phyloP scores from a whole-genome alignment of 2,113 vertebrate genomes.

The Bambusicola thoracicus region DNA sequence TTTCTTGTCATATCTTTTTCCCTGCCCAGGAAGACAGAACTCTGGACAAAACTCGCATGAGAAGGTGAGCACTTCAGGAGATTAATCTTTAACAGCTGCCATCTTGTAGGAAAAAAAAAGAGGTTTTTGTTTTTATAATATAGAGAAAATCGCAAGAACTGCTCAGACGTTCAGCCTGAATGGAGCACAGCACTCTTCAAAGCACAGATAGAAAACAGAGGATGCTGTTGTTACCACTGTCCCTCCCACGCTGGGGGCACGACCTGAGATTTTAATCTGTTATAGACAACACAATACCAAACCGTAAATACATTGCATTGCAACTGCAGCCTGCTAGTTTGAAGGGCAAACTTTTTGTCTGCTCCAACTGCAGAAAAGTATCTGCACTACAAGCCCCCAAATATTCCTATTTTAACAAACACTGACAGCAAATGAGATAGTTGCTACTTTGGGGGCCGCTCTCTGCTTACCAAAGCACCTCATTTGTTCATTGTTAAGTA shows the following conservation, averaged over 20 bases:
- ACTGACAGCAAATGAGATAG: neutral
- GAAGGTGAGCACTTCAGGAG: neutral
- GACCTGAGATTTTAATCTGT: neutral
- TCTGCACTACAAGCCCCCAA: neutral
- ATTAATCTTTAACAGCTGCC: neutral
- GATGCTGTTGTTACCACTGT: neutral
- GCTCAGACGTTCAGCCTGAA: neutral
- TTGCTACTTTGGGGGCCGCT: neutral
- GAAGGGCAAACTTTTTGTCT: neutral
- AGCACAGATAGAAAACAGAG: neutral
- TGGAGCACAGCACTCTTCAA: neutral
- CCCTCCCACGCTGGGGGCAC: accelerated
- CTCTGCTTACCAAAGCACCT: neutral
- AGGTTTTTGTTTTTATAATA: neutral
- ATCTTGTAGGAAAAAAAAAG: neutral
- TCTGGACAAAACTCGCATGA: neutral
- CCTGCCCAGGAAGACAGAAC: neutral
- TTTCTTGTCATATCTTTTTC: neutral
- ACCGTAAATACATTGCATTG: neutral
- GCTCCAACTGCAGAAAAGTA: neutral
- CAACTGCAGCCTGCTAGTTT: neutral
- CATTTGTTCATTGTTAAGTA: neutral
- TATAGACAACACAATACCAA: neutral
- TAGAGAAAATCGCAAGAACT: neutral
- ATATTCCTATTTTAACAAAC: neutral